Conservation (phyloP, 2,888 invertebrate species). For the Drosophila quinaria region DNA sequence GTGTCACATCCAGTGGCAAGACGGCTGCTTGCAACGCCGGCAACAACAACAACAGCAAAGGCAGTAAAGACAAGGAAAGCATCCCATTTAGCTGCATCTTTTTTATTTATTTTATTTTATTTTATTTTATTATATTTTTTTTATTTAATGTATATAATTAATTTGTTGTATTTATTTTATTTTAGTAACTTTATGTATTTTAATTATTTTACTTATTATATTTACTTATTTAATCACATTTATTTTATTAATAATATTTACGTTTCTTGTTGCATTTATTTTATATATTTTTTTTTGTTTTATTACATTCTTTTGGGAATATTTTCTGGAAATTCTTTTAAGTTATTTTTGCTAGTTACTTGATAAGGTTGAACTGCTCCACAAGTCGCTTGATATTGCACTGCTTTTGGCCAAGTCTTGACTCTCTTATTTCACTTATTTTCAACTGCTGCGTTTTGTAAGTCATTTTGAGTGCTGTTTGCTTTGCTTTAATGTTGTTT, state of each 20-base stretch:
- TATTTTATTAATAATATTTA: no score
- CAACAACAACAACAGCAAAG: constrained; percentile 7
- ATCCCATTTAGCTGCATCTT: constrained; percentile 50
- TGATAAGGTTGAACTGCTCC: constrained; percentile 38
- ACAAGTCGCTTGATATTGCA: constrained; percentile 63
- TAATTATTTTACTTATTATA: no score
- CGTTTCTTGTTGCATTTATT: no score
- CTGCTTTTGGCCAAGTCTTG: constrained; percentile 55
- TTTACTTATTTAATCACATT: no score
- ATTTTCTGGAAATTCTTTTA: background rate
- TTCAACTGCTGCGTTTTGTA: constrained; percentile 61
- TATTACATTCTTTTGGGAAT: no score
- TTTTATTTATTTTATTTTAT: background rate
- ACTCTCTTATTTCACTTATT: constrained; percentile 63
- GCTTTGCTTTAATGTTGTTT: constrained; percentile 40
- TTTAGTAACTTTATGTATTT: no score
- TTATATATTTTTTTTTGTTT: no score
- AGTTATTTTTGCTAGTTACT: constrained; percentile 7
- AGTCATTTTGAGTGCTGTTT: constrained; percentile 61
- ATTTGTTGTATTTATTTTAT: no score
- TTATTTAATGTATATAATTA: no score
- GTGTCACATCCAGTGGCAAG: constrained; percentile 38
- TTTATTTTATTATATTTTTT: no score
- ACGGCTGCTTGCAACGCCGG: constrained; percentile 49
- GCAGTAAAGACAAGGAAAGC: constrained; percentile 14